Percentiles rank a stretch among this genome's conserved stretches.
phyloP scores from a whole-genome alignment of 2,797 vertebrate species.

The Diglossa cyanea region DNA sequence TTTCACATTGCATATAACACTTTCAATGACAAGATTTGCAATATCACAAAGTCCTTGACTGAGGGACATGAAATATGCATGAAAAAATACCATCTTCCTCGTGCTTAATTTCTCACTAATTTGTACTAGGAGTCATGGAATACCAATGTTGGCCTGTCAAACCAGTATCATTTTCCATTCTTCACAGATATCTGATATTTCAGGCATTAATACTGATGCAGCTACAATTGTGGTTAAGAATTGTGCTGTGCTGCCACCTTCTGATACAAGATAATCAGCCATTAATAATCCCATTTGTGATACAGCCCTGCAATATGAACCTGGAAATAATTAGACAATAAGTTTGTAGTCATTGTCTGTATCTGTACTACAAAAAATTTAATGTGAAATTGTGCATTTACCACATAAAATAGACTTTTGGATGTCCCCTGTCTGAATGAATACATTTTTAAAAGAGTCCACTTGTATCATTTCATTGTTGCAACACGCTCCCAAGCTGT shows the following conservation, averaged over 20 bases:
- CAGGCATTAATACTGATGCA: not conserved
- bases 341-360: not conserved
- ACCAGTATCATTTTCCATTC: not conserved
- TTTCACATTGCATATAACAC: not conserved
- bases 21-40: not conserved
- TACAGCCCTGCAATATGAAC: not conserved
- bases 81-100: not conserved
- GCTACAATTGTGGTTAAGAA: not conserved
- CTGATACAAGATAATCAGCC: slow-evolving; percentile 26
- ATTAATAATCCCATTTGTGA: slow-evolving; percentile 9
- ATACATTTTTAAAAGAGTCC: not conserved
- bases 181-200: not conserved
- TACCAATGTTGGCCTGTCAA: not conserved
- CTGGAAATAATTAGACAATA: not conserved
- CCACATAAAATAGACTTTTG: not conserved
- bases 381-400: not conserved
- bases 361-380: not conserved
- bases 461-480: not conserved
- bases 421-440: not conserved
- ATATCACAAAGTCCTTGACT: not conserved
- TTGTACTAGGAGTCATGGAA: not conserved
- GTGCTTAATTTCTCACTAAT: not conserved
- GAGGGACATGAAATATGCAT: not conserved
- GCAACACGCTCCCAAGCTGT: not conserved
- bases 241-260: slow-evolving; percentile 64